Base-by-base conservation (phyloP, 2,888 invertebrate genomes). In the Noctuana brunneofusca region DNA sequence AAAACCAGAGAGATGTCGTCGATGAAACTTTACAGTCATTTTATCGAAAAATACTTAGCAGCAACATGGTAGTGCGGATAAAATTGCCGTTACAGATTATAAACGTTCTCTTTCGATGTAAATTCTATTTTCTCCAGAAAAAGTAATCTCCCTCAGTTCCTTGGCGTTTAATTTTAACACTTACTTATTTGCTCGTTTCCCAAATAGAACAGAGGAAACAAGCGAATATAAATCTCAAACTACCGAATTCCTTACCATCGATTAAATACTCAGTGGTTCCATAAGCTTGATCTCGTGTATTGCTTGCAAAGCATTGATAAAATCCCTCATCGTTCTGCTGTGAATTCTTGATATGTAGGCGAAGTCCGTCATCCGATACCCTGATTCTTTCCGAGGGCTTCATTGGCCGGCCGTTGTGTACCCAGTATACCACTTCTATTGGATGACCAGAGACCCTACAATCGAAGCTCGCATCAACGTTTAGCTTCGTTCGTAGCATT, bases 301-400 rank as follows among this genome's bases (percentile, higher is more conserved):
- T 97, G 75, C 95, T 95, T 5, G 96, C 96, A 72, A 97, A 95
- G 81, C 98, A 98, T 78, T 98, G 98, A 86, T 97, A 98, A 94
- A 97, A 96, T 46, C 98, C 98, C 64, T 96, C 94, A 83, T 98
- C 97, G 64, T 96, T 95, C 71, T 95, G 95, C 69, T 95, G 95
- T 55, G 97, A 88, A 66, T 93, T 93, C 72, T 92, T 93, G 73
- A 95, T 93, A 78, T 93, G 92, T 84, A 94, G 79, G 72, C 90
- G 87, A 80, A 80, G 81, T 48, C 87, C 84, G 67, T 90, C 89
- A 63, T 83, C 83, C 50, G 92, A 86, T 75, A 94, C 83, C 83
- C 93, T 92, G 59, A 93, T 84, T 68, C 94, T 92, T 71, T 93
- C 93, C 72, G 92, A 93, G 58, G 92, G 84, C 64, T 92, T 89